phyloP scores from a whole-genome alignment of 2,888 invertebrate genomes.

The Lithophane ornitopus region DNA sequence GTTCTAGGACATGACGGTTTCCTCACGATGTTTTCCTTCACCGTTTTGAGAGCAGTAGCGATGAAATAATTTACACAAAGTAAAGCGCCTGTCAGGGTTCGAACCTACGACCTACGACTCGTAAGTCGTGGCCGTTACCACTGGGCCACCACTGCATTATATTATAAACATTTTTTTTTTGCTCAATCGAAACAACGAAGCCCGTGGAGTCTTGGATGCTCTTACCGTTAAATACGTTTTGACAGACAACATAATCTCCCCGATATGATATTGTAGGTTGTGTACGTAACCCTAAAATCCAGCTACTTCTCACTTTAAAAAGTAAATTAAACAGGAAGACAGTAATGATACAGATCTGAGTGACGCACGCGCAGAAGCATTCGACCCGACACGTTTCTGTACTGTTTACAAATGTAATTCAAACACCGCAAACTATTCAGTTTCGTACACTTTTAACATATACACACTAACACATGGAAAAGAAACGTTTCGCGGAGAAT shows the following conservation, averaged over 20 bases:
- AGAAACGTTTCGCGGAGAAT: constrained; percentile 25
- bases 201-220: no score
- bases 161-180: no score
- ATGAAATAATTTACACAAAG: no score
- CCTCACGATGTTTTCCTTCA: no score
- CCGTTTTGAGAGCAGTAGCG: no score
- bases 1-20: no score
- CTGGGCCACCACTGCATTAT: no score
- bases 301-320: constrained; percentile 13
- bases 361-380: constrained; percentile 53
- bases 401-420: constrained; percentile 62
- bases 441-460: constrained; percentile 43
- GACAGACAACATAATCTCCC: constrained; percentile 17
- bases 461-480: constrained; percentile 22
- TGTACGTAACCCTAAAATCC: constrained; percentile 3
- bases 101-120: no score
- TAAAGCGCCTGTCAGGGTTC: no score
- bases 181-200: no score
- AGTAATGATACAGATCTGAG: constrained; percentile 46
- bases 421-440: constrained; percentile 54
- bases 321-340: constrained; percentile 47
- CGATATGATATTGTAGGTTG: background rate
- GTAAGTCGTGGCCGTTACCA: no score
- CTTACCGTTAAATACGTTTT: background rate
- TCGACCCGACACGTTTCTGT: constrained; percentile 39